Conservation (phyloP, 2,888 invertebrate species). For the Aphodius sticticus region DNA sequence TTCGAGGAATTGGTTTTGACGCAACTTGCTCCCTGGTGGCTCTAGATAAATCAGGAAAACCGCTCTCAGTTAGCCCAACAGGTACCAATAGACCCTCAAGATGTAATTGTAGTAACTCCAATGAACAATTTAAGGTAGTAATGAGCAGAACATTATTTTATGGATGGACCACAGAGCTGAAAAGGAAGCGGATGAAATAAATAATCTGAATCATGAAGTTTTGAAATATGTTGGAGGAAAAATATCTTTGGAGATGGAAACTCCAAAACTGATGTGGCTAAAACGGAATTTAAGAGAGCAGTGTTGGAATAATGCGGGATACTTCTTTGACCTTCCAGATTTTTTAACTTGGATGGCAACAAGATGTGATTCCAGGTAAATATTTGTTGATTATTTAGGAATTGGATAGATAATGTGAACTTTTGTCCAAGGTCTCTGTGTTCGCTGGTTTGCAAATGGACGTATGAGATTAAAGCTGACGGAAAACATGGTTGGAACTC, state of each 20-base stretch:
- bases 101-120: not conserved
- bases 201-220: constrained; percentile 75
- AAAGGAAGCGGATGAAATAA: constrained; percentile 82
- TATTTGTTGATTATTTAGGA: not conserved
- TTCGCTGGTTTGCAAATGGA: constrained; percentile 95
- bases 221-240: constrained; percentile 89
- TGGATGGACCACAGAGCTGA: constrained; percentile 94
- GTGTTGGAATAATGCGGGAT: constrained; percentile 75
- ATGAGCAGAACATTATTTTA: constrained; percentile 83
- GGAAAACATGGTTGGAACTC: constrained; percentile 73
- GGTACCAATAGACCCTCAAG: constrained; percentile 53
- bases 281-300: constrained; percentile 72
- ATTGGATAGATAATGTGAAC: not conserved
- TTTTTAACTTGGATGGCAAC: constrained; percentile 94
- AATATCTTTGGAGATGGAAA: constrained; percentile 96
- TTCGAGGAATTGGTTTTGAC: constrained; percentile 94
- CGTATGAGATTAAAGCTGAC: constrained; percentile 74
- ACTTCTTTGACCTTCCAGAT: constrained; percentile 92
- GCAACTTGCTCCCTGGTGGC: constrained; percentile 94
- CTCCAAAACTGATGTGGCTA: constrained; percentile 93
- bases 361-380: constrained; percentile 70
- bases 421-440: constrained; percentile 75
- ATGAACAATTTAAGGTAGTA: constrained; percentile 60
- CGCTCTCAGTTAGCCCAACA: constrained; percentile 74
- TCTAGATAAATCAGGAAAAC: constrained; percentile 72